Conservation (phyloP, 2,888 invertebrate species). For the Scaptomyza polygonia region DNA sequence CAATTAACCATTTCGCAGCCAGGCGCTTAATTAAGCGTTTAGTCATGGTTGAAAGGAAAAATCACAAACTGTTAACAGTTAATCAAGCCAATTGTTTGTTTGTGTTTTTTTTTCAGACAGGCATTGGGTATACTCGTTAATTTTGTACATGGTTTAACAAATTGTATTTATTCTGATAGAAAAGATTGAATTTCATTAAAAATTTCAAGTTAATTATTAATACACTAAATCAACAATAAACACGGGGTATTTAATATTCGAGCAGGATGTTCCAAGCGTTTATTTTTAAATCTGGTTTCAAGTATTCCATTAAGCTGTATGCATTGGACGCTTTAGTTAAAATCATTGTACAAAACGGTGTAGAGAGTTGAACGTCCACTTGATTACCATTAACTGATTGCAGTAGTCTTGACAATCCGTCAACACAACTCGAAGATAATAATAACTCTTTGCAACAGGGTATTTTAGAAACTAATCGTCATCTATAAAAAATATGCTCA, state of each 20-base stretch:
- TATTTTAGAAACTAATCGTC: neutral
- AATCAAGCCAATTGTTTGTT: constrained; percentile 4
- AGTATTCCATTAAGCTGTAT: neutral
- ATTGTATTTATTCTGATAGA: neutral
- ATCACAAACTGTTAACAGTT: constrained; percentile 21
- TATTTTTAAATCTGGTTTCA: neutral
- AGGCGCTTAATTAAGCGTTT: constrained; percentile 37
- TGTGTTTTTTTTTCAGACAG: neutral
- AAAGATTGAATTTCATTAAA: neutral
- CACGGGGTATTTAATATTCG: neutral
- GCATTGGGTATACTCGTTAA: neutral
- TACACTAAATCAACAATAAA: neutral
- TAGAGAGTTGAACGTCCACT: constrained; percentile 1
- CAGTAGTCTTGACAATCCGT: neutral
- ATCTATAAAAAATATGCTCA: neutral
- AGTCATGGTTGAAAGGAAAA: constrained; percentile 36
- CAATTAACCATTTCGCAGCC: constrained; percentile 32
- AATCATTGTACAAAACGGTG: neutral
- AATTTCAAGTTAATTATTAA: neutral
- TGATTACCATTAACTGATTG: constrained; percentile 13
- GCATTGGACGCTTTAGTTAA: neutral
- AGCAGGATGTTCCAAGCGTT: neutral
- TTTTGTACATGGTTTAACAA: neutral
- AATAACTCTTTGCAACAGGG: neutral
- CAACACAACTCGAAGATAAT: constrained; percentile 1